phyloP scores from a whole-genome alignment of 23 tunicate genomes.

The Trididemnum nubilum region DNA sequence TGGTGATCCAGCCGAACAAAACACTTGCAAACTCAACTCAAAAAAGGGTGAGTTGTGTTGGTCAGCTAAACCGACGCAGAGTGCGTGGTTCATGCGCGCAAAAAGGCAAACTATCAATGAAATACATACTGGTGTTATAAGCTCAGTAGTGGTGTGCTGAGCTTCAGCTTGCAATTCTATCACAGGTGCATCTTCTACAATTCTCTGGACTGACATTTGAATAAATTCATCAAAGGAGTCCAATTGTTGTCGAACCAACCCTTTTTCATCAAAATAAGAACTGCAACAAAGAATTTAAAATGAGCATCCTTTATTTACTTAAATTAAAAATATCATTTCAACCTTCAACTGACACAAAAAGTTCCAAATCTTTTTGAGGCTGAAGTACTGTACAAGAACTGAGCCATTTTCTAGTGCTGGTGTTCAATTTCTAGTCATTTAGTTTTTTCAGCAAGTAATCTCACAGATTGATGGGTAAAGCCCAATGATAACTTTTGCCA shows the following conservation, averaged over 20 bases:
- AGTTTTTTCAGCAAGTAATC: no score
- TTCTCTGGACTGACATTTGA: constrained; percentile 98
- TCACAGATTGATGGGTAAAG: no score
- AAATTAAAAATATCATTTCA: background rate
- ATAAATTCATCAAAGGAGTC: constrained; percentile 99
- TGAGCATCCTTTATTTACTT: background rate
- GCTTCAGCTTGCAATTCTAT: constrained; percentile 98
- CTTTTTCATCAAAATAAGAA: constrained; percentile 98
- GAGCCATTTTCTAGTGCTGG: no score
- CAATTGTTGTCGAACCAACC: constrained; percentile 97
- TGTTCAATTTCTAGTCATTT: no score
- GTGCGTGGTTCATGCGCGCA: no score
- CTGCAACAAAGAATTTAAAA: constrained; percentile 31
- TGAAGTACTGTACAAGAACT: no score
- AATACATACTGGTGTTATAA: constrained; percentile 49
- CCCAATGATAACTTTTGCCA: no score
- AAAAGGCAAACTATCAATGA: background rate
- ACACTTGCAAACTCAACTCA: no score
- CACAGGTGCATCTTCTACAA: constrained; percentile 97
- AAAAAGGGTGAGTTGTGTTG: no score
- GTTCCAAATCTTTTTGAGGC: no score
- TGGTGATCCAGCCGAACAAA: no score
- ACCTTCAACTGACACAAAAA: background rate
- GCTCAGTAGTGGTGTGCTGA: constrained; percentile 90
- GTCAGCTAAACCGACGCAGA: no score